Base-by-base conservation (phyloP, 2,888 invertebrate genomes). In the Mythimna lalbum region DNA sequence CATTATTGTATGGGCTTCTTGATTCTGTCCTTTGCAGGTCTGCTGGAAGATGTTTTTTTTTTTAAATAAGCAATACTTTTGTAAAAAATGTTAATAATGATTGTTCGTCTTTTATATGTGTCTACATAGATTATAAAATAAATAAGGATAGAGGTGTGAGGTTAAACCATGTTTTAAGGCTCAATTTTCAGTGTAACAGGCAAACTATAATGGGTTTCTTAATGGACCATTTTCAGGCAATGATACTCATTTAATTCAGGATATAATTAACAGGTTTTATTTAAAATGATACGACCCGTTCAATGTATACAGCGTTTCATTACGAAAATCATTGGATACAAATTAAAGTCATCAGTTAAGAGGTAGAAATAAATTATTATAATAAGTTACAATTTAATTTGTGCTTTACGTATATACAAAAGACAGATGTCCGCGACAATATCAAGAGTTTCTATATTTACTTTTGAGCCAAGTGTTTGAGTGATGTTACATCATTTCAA, bases 281-380 rank as follows among this genome's bases (percentile, higher is more conserved):
- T 76, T 63, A 66, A 89, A 91, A 90, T 88, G 78, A 91, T 83
- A 91, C 88, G 64, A 87, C 70, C 66, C 65, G 57, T 84, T 88
- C 67, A 85, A 89, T 90, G 81, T 89, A 89, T 91, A 91, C 90
- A 92, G 88, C 83, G 82, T 90, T 91, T 91, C 85, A 89, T 91
- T 89, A 88, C 68, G 77, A 91, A 79, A 92, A 91, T 86, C 78
- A 89, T 88, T 88, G 70, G 81, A 86, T 91, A 90, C 86, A 92
- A 92, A 90, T 88, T 76, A 91, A 89, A 76, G 71, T 49, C 65
- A 77, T 67, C 68, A 64, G 71, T 69, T 73, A 75, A 73, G 76
- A 82, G 78, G 62, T 79, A 78, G 85, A 87, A 81, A 81, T 78
- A 80, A 84, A 83, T 75, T 80, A 86, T 74, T 73, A 71, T 49